Conservation (phyloP, 64 coral and sea anemone species). For the Stichodactyla mertensii region DNA sequence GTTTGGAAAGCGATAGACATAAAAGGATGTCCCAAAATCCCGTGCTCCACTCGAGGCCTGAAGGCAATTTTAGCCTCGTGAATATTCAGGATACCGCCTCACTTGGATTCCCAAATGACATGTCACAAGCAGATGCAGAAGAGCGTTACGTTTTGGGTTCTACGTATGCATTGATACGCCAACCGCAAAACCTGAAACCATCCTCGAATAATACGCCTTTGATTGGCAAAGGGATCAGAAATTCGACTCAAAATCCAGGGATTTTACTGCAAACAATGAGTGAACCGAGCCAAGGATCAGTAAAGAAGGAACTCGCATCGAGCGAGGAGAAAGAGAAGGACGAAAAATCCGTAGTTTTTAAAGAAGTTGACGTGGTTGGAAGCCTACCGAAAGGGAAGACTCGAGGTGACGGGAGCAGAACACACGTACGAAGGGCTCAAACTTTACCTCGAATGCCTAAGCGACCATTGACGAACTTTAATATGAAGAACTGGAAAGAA, state of each 20-base stretch:
- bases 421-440: background rate
- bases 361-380: background rate
- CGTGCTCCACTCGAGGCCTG: background rate
- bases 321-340: conserved; percentile 27
- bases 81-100: conserved; percentile 31
- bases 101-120: conserved; percentile 24
- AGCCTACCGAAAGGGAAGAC: background rate
- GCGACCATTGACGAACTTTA: background rate
- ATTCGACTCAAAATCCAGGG: background rate
- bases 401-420: background rate
- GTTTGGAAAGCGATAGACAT: background rate
- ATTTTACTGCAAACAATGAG: background rate
- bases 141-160: conserved; percentile 35
- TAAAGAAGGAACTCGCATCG: conserved; percentile 1
- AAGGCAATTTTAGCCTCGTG: conserved; percentile 4
- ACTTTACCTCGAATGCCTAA: conserved; percentile 24
- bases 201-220: background rate
- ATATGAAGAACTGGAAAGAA: conserved; percentile 11
- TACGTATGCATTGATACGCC: conserved; percentile 46
- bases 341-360: background rate
- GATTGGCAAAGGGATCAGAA: background rate
- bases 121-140: conserved; percentile 30
- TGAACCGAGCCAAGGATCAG: background rate
- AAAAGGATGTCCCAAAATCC: background rate
- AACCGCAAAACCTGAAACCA: conserved; percentile 11